phyloP scores from a whole-genome alignment of 2,113 vertebrate genomes.

The Heloderma charlesbogerti region DNA sequence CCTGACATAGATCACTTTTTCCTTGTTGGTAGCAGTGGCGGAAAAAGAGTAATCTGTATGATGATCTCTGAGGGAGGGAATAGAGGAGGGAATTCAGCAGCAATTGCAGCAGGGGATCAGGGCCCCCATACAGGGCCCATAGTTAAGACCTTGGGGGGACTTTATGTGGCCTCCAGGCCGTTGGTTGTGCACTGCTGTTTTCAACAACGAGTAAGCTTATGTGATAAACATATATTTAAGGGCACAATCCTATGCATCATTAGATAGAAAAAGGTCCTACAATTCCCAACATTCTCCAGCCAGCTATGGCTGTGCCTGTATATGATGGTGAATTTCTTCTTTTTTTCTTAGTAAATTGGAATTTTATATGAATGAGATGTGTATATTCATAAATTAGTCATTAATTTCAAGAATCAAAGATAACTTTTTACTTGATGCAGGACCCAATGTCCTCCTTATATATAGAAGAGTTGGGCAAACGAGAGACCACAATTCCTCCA shows the following conservation, averaged over 20 bases:
- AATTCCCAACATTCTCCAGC: no score
- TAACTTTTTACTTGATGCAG: slow-evolving; percentile 54
- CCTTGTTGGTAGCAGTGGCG: no score
- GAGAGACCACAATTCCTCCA: slow-evolving; percentile 79
- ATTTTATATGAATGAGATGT: not conserved
- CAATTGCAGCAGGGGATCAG: not conserved
- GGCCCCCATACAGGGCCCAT: no score
- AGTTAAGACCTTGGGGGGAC: no score
- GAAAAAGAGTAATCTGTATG: no score
- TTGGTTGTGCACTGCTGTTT: not conserved
- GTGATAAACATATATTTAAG: not conserved
- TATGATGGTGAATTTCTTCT: not conserved
- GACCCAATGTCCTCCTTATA: slow-evolving; percentile 73
- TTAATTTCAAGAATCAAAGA: slow-evolving; percentile 14
- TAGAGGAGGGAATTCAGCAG: no score
- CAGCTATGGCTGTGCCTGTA: no score
- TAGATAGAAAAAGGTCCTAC: no score
- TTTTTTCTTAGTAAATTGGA: not conserved
- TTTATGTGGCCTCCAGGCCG: no score
- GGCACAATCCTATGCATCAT: no score
- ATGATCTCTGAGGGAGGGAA: no score
- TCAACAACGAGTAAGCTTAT: not conserved
- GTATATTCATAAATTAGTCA: not conserved
- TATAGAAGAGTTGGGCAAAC: slow-evolving; percentile 78
- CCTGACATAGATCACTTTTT: no score